These are phyloP conservation scores for Panagrolaimus sp. DNA, from an alignment of 1,140 invertebrate genomes.

Conservation along the genomic window DNA sequence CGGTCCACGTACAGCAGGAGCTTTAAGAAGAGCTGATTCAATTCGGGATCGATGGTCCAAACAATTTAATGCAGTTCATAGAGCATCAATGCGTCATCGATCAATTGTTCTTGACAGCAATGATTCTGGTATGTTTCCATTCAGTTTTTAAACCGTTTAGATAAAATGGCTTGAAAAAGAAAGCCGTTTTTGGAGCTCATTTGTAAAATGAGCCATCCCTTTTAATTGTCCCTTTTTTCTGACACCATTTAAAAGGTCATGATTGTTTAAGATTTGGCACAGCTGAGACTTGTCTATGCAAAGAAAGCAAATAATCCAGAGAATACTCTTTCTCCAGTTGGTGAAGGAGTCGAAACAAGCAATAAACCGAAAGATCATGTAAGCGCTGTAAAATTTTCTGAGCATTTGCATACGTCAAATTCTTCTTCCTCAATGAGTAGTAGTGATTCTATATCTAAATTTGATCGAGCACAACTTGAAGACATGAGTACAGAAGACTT, in stretches of 20 bases:
- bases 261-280: constrained; percentile 39
- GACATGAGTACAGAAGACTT: constrained; percentile 83
- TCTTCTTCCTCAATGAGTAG: constrained; percentile 15
- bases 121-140: constrained; percentile 23
- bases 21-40: constrained; percentile 48
- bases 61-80: constrained; percentile 46
- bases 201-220: too few relatives aligned
- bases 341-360: constrained; percentile 14
- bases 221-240: too few relatives aligned
- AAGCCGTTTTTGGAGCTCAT: too few relatives aligned
- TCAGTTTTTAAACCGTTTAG: too few relatives aligned
- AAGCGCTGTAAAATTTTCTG: constrained; percentile 11
- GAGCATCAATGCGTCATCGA: constrained; percentile 55
- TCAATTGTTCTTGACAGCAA: constrained; percentile 54
- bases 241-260: neutral
- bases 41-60: constrained; percentile 47
- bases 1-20: neutral
- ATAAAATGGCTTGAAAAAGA: too few relatives aligned
- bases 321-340: constrained; percentile 21
- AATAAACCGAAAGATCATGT: too few relatives aligned
- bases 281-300: constrained; percentile 49
- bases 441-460: neutral
- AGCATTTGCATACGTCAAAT: constrained; percentile 40
- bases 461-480: constrained; percentile 55
- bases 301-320: constrained; percentile 26